These are phyloP conservation scores for Netelia virgata DNA, from an alignment of 2,888 invertebrate genomes.

Conservation along the genomic window DNA sequence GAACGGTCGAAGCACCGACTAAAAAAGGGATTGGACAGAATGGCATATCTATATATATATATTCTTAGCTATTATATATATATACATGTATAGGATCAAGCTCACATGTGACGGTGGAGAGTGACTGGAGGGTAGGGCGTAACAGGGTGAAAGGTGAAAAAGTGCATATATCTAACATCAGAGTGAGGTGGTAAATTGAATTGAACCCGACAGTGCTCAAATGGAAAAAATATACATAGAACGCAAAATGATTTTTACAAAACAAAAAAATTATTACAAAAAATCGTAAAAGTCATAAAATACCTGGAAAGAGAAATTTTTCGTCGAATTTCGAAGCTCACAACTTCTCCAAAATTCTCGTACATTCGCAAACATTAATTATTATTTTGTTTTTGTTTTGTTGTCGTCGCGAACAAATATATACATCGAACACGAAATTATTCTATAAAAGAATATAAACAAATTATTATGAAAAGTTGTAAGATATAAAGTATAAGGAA, in stretches of 20 bases:
- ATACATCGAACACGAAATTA: neutral
- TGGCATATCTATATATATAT: neutral
- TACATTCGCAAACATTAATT: constrained; percentile 4
- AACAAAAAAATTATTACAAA: constrained; percentile 8
- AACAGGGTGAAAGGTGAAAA: constrained; percentile 45
- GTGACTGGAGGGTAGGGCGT: neutral
- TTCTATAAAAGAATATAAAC: no score
- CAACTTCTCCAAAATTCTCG: neutral
- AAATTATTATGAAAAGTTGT: no score
- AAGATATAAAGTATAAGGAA: no score
- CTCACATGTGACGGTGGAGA: neutral
- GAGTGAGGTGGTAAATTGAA: constrained; percentile 42
- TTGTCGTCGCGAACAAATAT: neutral
- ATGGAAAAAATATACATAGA: constrained; percentile 28
- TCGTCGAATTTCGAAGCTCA: no score
- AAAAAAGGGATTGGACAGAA: constrained; percentile 1
- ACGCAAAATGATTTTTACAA: constrained; percentile 28
- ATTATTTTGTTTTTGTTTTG: neutral
- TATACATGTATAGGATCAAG: neutral
- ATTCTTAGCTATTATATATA: neutral
- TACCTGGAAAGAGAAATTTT: neutral
- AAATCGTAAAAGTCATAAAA: neutral
- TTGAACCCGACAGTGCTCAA: constrained; percentile 35
- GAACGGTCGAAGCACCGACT: neutral
- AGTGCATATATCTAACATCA: constrained; percentile 38